Conservation (phyloP, 1,140 invertebrate species). For the Orius insidiosus region DNA sequence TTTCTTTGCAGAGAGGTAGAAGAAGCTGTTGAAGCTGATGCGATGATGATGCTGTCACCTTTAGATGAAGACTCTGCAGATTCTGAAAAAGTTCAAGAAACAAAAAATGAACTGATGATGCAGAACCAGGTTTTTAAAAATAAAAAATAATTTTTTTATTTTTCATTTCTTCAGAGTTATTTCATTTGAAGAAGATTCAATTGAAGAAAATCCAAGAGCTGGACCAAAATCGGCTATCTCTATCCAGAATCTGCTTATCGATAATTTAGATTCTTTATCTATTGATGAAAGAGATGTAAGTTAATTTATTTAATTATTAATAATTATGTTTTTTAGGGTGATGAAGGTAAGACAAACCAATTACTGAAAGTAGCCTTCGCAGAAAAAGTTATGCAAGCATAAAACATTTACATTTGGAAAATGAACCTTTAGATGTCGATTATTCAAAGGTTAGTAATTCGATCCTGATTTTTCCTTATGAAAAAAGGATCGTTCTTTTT, state of each 20-base stretch:
- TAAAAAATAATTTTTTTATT: too few species aligned
- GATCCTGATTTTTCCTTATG: too few species aligned
- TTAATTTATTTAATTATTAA: not conserved
- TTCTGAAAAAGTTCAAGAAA: constrained; percentile 25
- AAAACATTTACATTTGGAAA: constrained; percentile 8
- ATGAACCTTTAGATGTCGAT: constrained; percentile 9
- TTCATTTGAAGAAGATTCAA: constrained; percentile 10
- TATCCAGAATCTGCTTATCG: constrained; percentile 14
- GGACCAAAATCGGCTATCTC: constrained; percentile 14
- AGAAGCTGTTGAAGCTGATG: constrained; percentile 15
- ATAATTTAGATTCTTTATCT: constrained; percentile 12
- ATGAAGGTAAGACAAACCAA: not conserved
- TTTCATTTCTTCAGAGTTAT: not conserved
- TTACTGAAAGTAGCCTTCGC: constrained; percentile 2
- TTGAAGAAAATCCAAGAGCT: constrained; percentile 5
- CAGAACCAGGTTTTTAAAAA: constrained; percentile 19
- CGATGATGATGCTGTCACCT: constrained; percentile 35
- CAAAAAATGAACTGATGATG: constrained; percentile 21
- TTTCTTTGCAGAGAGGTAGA: constrained; percentile 13
- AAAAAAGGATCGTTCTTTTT: not conserved
- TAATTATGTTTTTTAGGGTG: not conserved
- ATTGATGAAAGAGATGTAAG: constrained; percentile 14
- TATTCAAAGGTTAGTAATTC: constrained; percentile 8
- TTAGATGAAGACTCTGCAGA: constrained; percentile 41
- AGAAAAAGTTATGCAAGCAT: constrained; percentile 5